Conservation (phyloP, 2,888 invertebrate species). For the Hoplodrina blanda region DNA sequence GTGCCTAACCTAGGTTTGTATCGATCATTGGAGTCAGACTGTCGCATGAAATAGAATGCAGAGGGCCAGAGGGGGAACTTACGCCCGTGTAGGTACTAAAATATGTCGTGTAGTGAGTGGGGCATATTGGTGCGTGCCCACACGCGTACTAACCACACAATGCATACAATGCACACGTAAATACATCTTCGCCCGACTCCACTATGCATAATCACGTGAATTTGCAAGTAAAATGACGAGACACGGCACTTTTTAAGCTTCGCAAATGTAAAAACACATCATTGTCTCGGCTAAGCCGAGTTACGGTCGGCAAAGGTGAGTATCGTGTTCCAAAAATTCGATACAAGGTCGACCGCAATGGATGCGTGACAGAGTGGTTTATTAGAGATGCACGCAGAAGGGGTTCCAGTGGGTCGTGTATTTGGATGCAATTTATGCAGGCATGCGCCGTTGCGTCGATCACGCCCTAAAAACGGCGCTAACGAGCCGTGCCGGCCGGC, state of each 20-base stretch:
- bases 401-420: constrained; percentile 74
- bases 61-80: constrained; percentile 75
- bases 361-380: constrained; percentile 60
- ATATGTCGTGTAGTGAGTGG: constrained; percentile 59
- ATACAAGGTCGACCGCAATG: constrained; percentile 78
- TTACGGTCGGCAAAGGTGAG: constrained; percentile 63
- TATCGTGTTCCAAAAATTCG: constrained; percentile 75
- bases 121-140: constrained; percentile 80
- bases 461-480: constrained; percentile 88
- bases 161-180: constrained; percentile 86
- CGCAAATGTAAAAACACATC: constrained; percentile 82
- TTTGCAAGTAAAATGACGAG: constrained; percentile 88
- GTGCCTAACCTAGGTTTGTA: constrained; percentile 75
- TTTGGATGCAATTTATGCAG: constrained; percentile 85
- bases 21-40: constrained; percentile 75
- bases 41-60: constrained; percentile 74
- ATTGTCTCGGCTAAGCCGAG: constrained; percentile 77
- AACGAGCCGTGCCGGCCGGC: constrained; percentile 81
- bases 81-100: constrained; percentile 54
- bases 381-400: constrained; percentile 65
- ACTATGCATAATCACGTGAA: constrained; percentile 86
- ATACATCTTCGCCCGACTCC: constrained; percentile 83
- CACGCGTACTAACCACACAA: constrained; percentile 78
- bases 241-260: constrained; percentile 85
- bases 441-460: constrained; percentile 87